Evolutionary conservation across 2,113 vertebrate genomes (phyloP).

Genomic region (Chionomys nivalis): DNA sequence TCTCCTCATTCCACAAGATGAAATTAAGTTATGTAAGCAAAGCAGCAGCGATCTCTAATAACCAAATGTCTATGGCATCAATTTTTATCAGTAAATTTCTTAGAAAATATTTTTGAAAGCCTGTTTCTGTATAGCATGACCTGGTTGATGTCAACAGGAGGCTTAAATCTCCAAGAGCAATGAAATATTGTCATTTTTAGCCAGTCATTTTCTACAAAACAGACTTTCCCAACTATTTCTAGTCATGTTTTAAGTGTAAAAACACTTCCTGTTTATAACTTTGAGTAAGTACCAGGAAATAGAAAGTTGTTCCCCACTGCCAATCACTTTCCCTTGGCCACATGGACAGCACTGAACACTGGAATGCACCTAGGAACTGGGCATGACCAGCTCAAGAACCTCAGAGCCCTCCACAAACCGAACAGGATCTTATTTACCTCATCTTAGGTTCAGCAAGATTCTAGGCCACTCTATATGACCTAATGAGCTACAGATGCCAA

Average conservation of each 20-base stretch:
- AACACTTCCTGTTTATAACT: background rate
- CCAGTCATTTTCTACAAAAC: constrained; percentile 34
- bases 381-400: background rate
- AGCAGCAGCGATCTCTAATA: background rate
- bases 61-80: background rate
- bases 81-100: constrained; percentile 31
- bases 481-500: background rate
- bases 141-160: background rate
- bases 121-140: background rate
- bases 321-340: background rate
- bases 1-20: background rate
- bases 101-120: constrained; percentile 19
- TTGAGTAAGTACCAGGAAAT: background rate
- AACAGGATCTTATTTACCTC: background rate
- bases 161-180: background rate
- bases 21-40: background rate
- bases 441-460: background rate
- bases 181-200: background rate
- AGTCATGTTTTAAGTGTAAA: background rate
- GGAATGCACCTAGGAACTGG: background rate
- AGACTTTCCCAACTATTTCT: background rate
- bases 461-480: background rate
- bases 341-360: background rate
- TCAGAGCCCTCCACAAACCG: background rate
- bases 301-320: background rate